phyloP scores from a whole-genome alignment of 2,888 invertebrate species.

The Phlogophora meticulosa region DNA sequence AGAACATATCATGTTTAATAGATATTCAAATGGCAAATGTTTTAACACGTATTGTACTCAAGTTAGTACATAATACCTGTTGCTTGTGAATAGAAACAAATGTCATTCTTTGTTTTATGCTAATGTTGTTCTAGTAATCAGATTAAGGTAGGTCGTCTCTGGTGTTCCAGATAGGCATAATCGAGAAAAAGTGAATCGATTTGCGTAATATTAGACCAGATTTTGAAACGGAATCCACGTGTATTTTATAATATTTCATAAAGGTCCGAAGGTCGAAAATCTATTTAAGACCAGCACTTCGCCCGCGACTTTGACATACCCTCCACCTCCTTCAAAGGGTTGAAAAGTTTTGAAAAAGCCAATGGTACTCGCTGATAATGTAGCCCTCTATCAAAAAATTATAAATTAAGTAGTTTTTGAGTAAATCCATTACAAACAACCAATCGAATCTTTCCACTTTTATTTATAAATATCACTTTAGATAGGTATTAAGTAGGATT shows the following conservation, averaged over 20 bases:
- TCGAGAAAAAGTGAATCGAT: constrained; percentile 13
- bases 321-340: no score
- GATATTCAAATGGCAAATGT: constrained; percentile 69
- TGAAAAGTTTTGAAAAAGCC: no score
- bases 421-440: no score
- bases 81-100: constrained; percentile 43
- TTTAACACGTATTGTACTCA: constrained; percentile 59
- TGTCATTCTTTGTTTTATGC: constrained; percentile 58
- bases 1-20: constrained; percentile 62
- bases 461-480: no score
- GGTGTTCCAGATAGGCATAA: constrained; percentile 18
- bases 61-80: constrained; percentile 45
- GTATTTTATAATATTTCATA: not conserved
- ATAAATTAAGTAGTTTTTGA: no score
- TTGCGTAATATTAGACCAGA: constrained; percentile 4
- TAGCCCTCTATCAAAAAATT: no score
- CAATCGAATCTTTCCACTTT: no score
- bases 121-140: constrained; percentile 36
- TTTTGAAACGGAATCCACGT: not conserved
- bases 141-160: constrained; percentile 40
- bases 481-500: no score
- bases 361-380: no score
- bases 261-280: not conserved
- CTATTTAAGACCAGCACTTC: no score
- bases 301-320: no score